Base-by-base conservation (phyloP, 2,113 vertebrate species). In the Upupa epops region DNA sequence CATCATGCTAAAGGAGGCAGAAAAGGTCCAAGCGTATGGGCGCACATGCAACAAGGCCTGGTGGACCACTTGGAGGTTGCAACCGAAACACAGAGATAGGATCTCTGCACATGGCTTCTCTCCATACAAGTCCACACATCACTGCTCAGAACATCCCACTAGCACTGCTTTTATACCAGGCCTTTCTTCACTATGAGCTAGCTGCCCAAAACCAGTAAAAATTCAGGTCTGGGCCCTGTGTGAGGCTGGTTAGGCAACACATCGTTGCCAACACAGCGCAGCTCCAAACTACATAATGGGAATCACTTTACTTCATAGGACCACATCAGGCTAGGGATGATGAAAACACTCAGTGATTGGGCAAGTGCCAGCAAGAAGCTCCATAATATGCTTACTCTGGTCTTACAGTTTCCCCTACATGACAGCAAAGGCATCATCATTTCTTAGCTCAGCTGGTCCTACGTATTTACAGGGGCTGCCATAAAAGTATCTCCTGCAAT, bases 1-100 rank as follows among this genome's bases (percentile, higher is more conserved):
- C 10, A 72, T 0, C 1, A 37, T 36, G 29, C 64, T 37, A 14
- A 42, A 65, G 54, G 25, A 63, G 31, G 22, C 22, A 74, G 17
- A 52, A 24, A 4, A 34, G 11, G 22, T 1, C 25, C 10, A 6
- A 2, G 6, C 1, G 1, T 7, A 12, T 17, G 17, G 1, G 1
- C 28, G 61, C 17, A 34, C 7, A 8, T 37, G 17, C 22, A 54
- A 26, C 13, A 45, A 18, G 13, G 31, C 8, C 3, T 18, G 48
- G 18, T 6, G 36, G n/a, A 25, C 18, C 11, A 20, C 17, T 55
- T 49, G 25, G 21, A 31, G 32, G 58, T 11, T 18, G 15, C 76
- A 61, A 24, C 5, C 36, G 24, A 74, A 63, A 58, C 12, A 19
- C 12, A 19, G 40, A 79, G 24, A 46, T 11, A 55, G 20, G 25